Percentiles rank a stretch among this genome's conserved stretches.
Evolutionary conservation across 2,113 vertebrate genomes (phyloP).

Genomic region (Chloebia gouldiae): DNA sequence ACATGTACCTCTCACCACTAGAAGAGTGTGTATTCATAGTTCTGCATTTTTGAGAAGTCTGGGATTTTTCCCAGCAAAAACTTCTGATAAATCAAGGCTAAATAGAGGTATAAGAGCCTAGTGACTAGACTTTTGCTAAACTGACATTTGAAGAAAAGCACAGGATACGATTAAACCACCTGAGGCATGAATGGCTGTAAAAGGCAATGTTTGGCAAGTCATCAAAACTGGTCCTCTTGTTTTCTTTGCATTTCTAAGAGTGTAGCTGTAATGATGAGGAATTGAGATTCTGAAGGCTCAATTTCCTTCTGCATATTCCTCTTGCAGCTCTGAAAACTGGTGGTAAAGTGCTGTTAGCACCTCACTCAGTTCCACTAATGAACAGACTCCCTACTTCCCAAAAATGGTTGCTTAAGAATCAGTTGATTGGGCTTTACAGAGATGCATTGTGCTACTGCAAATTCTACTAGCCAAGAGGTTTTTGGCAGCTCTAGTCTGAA

Average conservation of each 20-base stretch:
- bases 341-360: neutral
- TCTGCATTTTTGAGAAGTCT: neutral
- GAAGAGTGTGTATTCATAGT: neutral
- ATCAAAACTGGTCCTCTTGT: neutral
- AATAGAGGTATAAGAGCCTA: neutral
- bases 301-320: neutral
- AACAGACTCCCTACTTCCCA: neutral
- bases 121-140: neutral
- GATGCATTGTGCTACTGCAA: neutral
- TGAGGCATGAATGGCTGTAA: neutral
- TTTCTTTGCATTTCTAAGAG: constrained; percentile 12
- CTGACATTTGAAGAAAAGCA: neutral
- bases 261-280: neutral
- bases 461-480: neutral
- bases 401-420: constrained; percentile 4
- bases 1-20: neutral
- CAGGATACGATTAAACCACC: neutral
- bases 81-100: constrained; percentile 15
- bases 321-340: neutral
- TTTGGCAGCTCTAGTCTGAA: neutral
- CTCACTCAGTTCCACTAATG: constrained; percentile 9
- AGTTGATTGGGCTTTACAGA: neutral
- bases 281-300: neutral
- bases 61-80: neutral
- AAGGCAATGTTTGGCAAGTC: neutral